phyloP scores from a whole-genome alignment of 2,797 vertebrate genomes.

The Sternarchorhynchus goeldii region DNA sequence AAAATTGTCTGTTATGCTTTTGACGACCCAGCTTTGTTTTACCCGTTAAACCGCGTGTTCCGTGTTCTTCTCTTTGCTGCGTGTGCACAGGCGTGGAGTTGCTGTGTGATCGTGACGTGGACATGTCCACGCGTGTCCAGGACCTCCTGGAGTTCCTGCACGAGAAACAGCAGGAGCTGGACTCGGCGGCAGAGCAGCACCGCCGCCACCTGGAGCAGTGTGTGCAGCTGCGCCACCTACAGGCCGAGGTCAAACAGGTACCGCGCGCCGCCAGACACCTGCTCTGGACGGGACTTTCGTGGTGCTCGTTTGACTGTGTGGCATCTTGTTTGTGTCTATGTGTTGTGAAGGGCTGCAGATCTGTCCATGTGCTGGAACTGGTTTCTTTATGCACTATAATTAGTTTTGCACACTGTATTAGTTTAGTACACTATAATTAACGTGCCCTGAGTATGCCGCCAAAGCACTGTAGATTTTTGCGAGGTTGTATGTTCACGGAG shows the following conservation, averaged over 20 bases:
- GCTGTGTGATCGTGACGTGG: conserved; percentile 94
- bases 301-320: neutral
- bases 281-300: too few relatives aligned
- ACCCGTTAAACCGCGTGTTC: neutral
- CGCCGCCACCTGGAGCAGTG: conserved; percentile 94
- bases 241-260: conserved; percentile 99
- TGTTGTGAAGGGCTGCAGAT: neutral
- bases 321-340: neutral
- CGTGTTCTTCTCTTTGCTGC: neutral
- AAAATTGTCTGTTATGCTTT: too few relatives aligned
- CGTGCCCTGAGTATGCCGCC: too few relatives aligned
- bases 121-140: conserved; percentile 97
- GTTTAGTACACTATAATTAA: too few relatives aligned
- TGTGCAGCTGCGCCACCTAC: conserved; percentile 94
- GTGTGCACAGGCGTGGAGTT: conserved; percentile 89
- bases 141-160: conserved; percentile 97
- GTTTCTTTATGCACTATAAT: too few relatives aligned
- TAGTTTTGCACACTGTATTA: too few relatives aligned
- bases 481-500: neutral
- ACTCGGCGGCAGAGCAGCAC: conserved; percentile 92
- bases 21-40: neutral
- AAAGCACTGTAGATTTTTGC: too few relatives aligned
- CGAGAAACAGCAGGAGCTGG: conserved; percentile 98
- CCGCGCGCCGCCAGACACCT: accelerated
- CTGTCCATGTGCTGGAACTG: too few relatives aligned